Evolutionary conservation across 2,888 invertebrate species (phyloP).

Genomic region (Biston betularia): DNA sequence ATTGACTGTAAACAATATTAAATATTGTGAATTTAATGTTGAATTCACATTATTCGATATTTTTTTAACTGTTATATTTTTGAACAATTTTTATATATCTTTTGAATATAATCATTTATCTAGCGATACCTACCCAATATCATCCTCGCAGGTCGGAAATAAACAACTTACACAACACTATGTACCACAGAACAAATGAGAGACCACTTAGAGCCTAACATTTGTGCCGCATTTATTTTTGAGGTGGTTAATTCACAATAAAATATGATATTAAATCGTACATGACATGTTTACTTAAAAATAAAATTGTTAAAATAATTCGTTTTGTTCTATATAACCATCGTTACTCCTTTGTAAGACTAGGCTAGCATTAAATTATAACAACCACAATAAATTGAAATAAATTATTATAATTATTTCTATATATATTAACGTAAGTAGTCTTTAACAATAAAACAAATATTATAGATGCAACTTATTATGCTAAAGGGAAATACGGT

Average conservation of each 20-base stretch:
- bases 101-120: too few species aligned
- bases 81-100: too few species aligned
- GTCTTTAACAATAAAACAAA: slow-evolving; percentile 44
- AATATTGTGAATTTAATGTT: too few species aligned
- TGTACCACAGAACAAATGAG: neutral
- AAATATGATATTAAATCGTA: slow-evolving; percentile 2
- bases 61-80: too few species aligned
- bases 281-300: slow-evolving; percentile 10
- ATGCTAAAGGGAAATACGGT: slow-evolving; percentile 21
- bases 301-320: slow-evolving; percentile 43
- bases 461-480: slow-evolving; percentile 28
- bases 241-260: slow-evolving; percentile 7
- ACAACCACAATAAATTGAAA: slow-evolving; percentile 53
- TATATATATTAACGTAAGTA: slow-evolving; percentile 46
- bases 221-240: neutral
- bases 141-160: too few species aligned
- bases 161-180: too few species aligned
- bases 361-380: slow-evolving; percentile 58
- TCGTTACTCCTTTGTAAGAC: slow-evolving; percentile 53
- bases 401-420: slow-evolving; percentile 49
- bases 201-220: neutral
- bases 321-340: slow-evolving; percentile 51
- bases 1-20: too few species aligned
- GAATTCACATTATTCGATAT: too few species aligned
- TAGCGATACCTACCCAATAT: too few species aligned